Evolutionary conservation across 1,140 invertebrate genomes (phyloP).

Genomic region (Papilio machaon): DNA sequence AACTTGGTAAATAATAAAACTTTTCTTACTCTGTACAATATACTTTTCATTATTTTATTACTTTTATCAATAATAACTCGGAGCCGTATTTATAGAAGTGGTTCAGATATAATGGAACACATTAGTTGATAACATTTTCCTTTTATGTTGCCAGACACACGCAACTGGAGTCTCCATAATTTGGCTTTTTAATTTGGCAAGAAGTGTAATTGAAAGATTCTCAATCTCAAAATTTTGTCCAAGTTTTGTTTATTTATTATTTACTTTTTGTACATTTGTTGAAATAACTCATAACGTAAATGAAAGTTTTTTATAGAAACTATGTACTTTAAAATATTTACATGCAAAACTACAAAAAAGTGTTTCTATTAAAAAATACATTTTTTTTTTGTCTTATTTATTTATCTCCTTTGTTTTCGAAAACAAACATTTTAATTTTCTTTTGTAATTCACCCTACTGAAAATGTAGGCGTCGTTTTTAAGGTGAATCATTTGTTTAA

Average conservation of each 20-base stretch:
- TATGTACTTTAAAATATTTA: not conserved
- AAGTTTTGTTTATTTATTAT: not conserved
- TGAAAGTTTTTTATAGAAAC: no score
- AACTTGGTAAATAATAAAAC: not conserved
- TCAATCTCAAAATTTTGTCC: not conserved
- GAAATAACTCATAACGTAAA: no score
- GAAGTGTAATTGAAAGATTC: constrained; percentile 8
- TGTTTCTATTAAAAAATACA: not conserved
- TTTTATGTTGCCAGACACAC: not conserved
- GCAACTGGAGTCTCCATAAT: not conserved
- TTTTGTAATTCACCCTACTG: not conserved
- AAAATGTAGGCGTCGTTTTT: constrained; percentile 24
- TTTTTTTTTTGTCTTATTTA: not conserved
- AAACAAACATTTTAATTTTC: constrained; percentile 32
- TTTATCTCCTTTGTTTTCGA: not conserved
- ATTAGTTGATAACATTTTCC: constrained; percentile 21
- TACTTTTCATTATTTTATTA: not conserved
- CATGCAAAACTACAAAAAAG: not conserved
- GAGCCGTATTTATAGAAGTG: not conserved
- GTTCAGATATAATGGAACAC: not conserved
- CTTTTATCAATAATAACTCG: constrained; percentile 3
- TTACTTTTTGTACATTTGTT: not conserved
- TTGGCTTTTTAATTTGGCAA: constrained; percentile 3
- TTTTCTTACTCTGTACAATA: not conserved
- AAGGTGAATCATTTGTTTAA: constrained; percentile 32